Conservation (phyloP, 2,888 invertebrate species). For the Lycocerus yunnanus region DNA sequence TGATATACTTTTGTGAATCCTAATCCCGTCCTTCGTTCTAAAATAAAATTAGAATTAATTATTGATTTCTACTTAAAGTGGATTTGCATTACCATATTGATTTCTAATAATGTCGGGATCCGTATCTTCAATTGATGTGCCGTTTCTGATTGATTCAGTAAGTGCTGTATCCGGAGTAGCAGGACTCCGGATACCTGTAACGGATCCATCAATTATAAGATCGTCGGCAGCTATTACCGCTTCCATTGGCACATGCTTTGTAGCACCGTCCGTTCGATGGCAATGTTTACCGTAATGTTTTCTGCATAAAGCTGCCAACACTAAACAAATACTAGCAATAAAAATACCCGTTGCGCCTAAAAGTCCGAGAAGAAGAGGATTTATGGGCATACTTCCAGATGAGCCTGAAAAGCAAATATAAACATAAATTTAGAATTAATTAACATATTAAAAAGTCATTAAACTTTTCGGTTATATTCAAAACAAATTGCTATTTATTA, state of each 20-base stretch:
- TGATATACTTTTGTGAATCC: conserved; percentile 63
- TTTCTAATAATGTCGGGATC: conserved; percentile 89
- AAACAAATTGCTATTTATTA: not conserved
- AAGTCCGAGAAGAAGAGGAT: conserved; percentile 76
- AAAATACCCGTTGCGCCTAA: conserved; percentile 77
- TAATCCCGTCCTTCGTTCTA: conserved; percentile 57
- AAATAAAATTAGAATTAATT: conserved; percentile 34
- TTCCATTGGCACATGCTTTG: conserved; percentile 55
- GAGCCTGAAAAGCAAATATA: conserved; percentile 59
- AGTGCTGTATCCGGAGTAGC: conserved; percentile 54
- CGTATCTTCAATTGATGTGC: conserved; percentile 66
- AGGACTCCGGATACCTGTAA: conserved; percentile 51
- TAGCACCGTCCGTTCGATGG: conserved; percentile 41
- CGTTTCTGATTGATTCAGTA: conserved; percentile 58
- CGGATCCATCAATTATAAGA: conserved; percentile 50
- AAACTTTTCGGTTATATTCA: not conserved
- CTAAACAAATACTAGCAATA: conserved; percentile 76
- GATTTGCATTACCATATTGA: conserved; percentile 74
- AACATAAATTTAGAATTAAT: conserved; percentile 8
- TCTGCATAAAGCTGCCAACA: conserved; percentile 72
- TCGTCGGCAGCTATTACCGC: conserved; percentile 54
- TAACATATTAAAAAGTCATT: not conserved
- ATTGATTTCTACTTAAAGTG: not conserved
- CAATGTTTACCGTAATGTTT: conserved; percentile 51
- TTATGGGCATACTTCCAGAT: conserved; percentile 66